Conservation (phyloP, 2,113 vertebrate species). For the Aegithalos caudatus region DNA sequence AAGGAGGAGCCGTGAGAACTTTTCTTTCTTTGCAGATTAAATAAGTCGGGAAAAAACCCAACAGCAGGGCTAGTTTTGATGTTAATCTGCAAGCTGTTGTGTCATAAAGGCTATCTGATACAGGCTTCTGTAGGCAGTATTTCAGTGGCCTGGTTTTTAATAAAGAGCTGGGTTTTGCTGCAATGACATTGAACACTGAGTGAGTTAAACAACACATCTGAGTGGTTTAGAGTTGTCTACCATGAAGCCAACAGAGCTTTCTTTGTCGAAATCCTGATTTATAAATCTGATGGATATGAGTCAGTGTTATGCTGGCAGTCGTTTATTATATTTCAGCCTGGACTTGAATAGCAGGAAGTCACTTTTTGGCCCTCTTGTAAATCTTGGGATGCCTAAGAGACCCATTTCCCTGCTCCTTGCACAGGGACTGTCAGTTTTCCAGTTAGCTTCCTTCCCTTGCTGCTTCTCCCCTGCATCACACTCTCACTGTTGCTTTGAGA, state of each 20-base stretch:
- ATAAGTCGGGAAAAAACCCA: neutral
- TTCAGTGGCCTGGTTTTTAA: neutral
- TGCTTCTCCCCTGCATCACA: neutral
- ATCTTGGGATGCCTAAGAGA: conserved; percentile 40
- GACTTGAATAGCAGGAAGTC: conserved; percentile 61
- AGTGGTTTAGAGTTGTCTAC: neutral
- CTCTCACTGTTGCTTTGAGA: neutral
- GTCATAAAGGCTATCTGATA: neutral
- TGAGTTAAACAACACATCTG: neutral
- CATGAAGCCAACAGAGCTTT: neutral
- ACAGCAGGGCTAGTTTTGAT: neutral
- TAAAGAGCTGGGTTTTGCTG: neutral
- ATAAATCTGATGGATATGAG: conserved; percentile 61
- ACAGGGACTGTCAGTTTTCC: neutral
- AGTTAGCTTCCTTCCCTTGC: conserved; percentile 32
- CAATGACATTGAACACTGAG: neutral
- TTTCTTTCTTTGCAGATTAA: neutral
- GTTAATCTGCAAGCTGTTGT: neutral
- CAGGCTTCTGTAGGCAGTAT: neutral
- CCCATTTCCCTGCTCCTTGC: conserved; percentile 36
- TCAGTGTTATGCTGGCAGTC: conserved; percentile 55
- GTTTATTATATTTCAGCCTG: conserved; percentile 44
- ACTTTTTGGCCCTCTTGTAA: conserved; percentile 45
- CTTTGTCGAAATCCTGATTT: conserved; percentile 29
- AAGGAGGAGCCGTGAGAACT: neutral